Evolutionary conservation across 2,888 invertebrate species (phyloP).

Genomic region (Cybosia mesomella): DNA sequence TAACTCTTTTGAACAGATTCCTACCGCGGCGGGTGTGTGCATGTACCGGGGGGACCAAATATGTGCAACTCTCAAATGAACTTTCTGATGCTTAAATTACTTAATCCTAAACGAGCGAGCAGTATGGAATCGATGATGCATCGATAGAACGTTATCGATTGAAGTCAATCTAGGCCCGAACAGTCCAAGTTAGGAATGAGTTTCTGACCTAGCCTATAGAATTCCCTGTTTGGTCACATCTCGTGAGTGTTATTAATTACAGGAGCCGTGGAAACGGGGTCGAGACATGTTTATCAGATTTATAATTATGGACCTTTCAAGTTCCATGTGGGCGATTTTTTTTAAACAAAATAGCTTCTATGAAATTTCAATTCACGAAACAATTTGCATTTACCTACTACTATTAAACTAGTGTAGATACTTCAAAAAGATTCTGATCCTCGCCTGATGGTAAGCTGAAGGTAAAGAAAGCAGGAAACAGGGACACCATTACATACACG

Average conservation of each 20-base stretch:
- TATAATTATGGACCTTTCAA: conserved; percentile 62
- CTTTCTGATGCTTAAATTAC: conserved; percentile 39
- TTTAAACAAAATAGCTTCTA: conserved; percentile 53
- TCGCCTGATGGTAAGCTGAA: no score
- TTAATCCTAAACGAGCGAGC: conserved; percentile 50
- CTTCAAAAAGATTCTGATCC: no score
- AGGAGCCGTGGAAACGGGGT: conserved; percentile 67
- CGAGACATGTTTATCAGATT: conserved; percentile 66
- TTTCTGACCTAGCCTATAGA: conserved; percentile 67
- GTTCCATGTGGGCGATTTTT: conserved; percentile 37
- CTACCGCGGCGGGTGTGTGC: conserved; percentile 69
- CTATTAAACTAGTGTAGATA: conserved; percentile 19
- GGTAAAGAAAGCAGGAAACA: no score
- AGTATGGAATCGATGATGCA: conserved; percentile 57
- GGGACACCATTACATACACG: no score
- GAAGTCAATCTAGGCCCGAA: conserved; percentile 61
- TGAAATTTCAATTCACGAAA: conserved; percentile 63
- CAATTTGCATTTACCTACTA: conserved; percentile 43
- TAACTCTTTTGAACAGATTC: conserved; percentile 87
- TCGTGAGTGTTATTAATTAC: conserved; percentile 70
- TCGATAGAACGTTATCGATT: conserved; percentile 58
- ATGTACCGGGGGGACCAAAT: conserved; percentile 50
- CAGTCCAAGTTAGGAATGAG: conserved; percentile 67
- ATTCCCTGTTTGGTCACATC: conserved; percentile 70
- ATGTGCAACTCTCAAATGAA: conserved; percentile 52